phyloP scores from a whole-genome alignment of 92 coral and sea anemone species.

The Hydrozoanthus gracilis region DNA sequence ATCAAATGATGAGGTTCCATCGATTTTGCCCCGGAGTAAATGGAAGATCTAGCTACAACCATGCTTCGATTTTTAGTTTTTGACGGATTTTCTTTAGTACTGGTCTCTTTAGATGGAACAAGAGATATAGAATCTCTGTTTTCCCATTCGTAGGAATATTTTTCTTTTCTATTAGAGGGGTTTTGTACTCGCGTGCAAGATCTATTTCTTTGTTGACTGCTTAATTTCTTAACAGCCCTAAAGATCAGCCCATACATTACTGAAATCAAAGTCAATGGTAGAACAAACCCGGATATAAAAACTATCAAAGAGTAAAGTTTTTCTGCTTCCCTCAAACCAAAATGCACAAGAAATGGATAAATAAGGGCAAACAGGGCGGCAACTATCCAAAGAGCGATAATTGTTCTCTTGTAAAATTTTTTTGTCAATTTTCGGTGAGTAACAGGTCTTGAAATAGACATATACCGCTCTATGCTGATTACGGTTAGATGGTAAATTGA shows the following conservation, averaged over 20 bases:
- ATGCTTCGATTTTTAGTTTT: background rate
- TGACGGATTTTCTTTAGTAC: background rate
- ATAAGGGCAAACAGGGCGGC: slow-evolving; percentile 21
- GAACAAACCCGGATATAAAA: slow-evolving; percentile 14
- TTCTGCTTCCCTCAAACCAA: slow-evolving; percentile 23
- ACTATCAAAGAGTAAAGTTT: slow-evolving; percentile 23
- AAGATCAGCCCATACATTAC: slow-evolving; percentile 36
- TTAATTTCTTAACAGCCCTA: slow-evolving; percentile 19
- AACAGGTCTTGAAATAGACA: slow-evolving; percentile 24
- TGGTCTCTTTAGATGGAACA: background rate
- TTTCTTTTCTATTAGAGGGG: background rate
- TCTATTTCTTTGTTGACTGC: background rate
- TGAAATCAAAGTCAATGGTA: slow-evolving; percentile 25
- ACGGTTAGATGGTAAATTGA: slow-evolving; percentile 34
- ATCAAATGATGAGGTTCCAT: background rate
- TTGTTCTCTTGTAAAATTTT: slow-evolving; percentile 38
- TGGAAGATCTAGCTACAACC: no score
- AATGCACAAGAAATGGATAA: slow-evolving; percentile 36
- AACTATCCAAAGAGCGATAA: slow-evolving; percentile 5
- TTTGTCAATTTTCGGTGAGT: slow-evolving; percentile 29
- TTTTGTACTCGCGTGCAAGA: background rate
- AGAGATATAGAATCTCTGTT: slow-evolving; percentile 5
- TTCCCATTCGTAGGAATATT: background rate
- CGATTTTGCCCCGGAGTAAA: background rate
- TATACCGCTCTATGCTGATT: slow-evolving; percentile 31